Base-by-base conservation (phyloP, 2,797 vertebrate genomes). In the Picus viridis region DNA sequence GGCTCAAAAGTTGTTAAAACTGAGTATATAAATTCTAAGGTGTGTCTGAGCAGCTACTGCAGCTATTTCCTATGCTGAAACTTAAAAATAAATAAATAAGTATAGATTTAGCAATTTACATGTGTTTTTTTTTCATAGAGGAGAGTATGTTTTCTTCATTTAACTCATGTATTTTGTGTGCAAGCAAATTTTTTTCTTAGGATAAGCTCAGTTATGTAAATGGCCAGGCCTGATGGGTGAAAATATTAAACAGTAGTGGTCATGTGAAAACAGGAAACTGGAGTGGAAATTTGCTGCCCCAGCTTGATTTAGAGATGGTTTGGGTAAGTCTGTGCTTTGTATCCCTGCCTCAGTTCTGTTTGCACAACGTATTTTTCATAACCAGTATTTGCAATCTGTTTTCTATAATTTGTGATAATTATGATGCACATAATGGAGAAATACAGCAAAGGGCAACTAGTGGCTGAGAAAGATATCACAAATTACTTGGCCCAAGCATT, bases 141-240 rank as follows among this genome's bases (percentile, higher is more conserved):
- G 16, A 61, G 23, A 47, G 17, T 18, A 10, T 0, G 0, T 0
- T 8, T 32, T 47, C n/a, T 43, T 63, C 9, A 41, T 86, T 67
- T 16, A 90, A 10, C 16, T 89, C 1, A 30, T 81, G 88, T 64
- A 54, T 82, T 12, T 79, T 70, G 13, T 22, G 16, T 18, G 2
- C 29, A 49, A 82, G 26, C 29, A 83, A 56, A 53, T 74, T 81
- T 58, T 82, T 41, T 13, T 81, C 10, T 73, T 22, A 30, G 32
- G 8, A 47, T 30, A 77, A 69, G 27, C 23, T 85, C 34, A 89
- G 2, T 12, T 17, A 56, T 58, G 12, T 59, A 68, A 89, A 54
- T n/a, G 75, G 23, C 74, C 39, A 32, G 65, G 2, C 34, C 53
- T 49, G 26, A 72, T 34, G 16, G 29, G 24, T 82, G 22, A 76